Conservation (phyloP, 2,888 invertebrate species). For the Philopedon plagiatum region DNA sequence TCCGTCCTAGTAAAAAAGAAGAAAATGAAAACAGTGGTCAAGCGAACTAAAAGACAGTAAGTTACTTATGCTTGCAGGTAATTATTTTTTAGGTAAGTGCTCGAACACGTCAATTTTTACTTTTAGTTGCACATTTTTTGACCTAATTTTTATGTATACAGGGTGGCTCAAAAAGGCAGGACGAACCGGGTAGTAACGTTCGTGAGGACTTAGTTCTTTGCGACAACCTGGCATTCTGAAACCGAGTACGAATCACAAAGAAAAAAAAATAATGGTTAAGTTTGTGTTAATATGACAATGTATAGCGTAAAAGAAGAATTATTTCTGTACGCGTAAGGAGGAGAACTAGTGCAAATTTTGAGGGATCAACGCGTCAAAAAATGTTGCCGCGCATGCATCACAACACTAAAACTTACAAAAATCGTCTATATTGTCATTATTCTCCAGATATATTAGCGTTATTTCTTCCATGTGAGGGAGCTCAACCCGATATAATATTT, state of each 20-base stretch:
- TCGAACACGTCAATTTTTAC: too few relatives aligned
- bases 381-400: constrained; percentile 70
- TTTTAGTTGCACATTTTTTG: too few relatives aligned
- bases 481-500: constrained; percentile 95
- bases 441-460: constrained; percentile 94
- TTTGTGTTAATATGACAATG: constrained; percentile 46
- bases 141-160: too few relatives aligned
- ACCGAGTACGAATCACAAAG: background rate
- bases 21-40: too few relatives aligned
- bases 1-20: too few relatives aligned
- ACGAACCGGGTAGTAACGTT: too few relatives aligned
- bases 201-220: background rate
- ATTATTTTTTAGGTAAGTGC: too few relatives aligned
- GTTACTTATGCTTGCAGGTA: too few relatives aligned
- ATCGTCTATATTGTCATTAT: constrained; percentile 76
- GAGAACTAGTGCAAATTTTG: constrained; percentile 52
- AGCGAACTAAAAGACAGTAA: too few relatives aligned
- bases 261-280: constrained; percentile 35
- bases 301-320: constrained; percentile 38
- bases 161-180: too few relatives aligned
- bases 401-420: constrained; percentile 75
- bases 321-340: constrained; percentile 28
- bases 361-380: constrained; percentile 53
- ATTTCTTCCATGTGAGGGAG: constrained; percentile 95
- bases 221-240: background rate